These are phyloP conservation scores for Aethes cnicana DNA, from an alignment of 2,888 invertebrate species.

Conservation along the genomic window DNA sequence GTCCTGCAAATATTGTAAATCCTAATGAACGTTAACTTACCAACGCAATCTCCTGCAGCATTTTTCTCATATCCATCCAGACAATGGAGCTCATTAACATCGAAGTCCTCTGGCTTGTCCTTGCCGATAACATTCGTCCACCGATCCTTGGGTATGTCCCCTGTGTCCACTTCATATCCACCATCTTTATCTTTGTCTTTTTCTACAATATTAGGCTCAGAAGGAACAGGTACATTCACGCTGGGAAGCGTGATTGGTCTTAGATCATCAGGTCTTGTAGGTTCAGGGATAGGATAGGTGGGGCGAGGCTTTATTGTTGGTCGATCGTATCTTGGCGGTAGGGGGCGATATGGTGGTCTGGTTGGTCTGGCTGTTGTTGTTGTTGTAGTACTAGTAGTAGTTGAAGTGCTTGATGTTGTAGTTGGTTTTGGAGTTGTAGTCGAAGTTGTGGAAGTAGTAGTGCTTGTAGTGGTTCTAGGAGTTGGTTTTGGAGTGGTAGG, in stretches of 20 bases:
- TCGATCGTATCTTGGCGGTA: slow-evolving; percentile 17
- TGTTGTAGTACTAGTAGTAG: slow-evolving; percentile 39
- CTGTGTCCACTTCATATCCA: slow-evolving; percentile 46
- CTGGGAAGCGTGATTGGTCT: slow-evolving; percentile 34
- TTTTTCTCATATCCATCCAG: slow-evolving; percentile 80
- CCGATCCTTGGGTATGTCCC: slow-evolving; percentile 52
- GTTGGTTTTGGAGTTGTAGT: slow-evolving; percentile 34
- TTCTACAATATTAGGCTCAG: slow-evolving; percentile 41
- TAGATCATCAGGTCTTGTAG: slow-evolving; percentile 33
- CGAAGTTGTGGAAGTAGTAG: slow-evolving; percentile 38
- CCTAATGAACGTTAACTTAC: too few species aligned
- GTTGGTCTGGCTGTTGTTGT: slow-evolving; percentile 38
- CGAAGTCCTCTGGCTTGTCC: slow-evolving; percentile 48
- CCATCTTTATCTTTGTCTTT: slow-evolving; percentile 48
- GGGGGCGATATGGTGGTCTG: slow-evolving; percentile 40
- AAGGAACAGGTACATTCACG: slow-evolving; percentile 41
- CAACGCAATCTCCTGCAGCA: slow-evolving; percentile 79
- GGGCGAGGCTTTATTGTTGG: slow-evolving; percentile 35
- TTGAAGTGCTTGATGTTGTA: slow-evolving; percentile 35
- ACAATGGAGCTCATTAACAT: slow-evolving; percentile 64
- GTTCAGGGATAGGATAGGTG: slow-evolving; percentile 33
- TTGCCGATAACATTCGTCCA: slow-evolving; percentile 52
- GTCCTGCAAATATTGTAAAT: too few species aligned
- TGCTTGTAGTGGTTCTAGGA: slow-evolving; percentile 22
- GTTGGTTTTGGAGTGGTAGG: slow-evolving; percentile 34